These are phyloP conservation scores for Siphlonurus alternatus DNA, from an alignment of 2,888 invertebrate genomes.

Conservation along the genomic window DNA sequence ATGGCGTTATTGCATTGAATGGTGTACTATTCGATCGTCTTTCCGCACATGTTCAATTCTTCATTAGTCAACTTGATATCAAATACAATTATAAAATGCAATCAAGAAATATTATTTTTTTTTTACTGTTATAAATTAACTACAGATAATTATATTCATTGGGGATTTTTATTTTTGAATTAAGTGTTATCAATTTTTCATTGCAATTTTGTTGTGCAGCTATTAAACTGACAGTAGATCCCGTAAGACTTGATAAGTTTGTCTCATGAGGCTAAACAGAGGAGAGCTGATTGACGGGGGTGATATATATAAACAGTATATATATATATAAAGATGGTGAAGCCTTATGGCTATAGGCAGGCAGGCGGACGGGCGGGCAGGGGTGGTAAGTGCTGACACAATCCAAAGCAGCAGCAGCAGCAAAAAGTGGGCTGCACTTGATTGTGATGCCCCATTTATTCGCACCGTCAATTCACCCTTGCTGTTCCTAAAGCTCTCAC, in stretches of 20 bases:
- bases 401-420: not conserved
- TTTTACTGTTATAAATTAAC: too few relatives aligned
- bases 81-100: not conserved
- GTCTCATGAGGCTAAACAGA: not conserved
- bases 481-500: not conserved
- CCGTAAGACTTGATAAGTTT: not conserved
- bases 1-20: too few relatives aligned
- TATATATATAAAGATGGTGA: not conserved
- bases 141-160: not conserved
- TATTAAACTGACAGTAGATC: not conserved
- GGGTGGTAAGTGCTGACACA: not conserved
- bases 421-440: not conserved
- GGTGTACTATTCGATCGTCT: too few relatives aligned
- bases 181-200: not conserved
- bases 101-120: too few relatives aligned
- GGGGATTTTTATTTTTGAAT: not conserved
- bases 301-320: not conserved
- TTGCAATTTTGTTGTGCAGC: not conserved
- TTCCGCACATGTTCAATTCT: too few relatives aligned
- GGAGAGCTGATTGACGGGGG: not conserved
- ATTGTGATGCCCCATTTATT: not conserved
- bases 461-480: not conserved
- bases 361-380: not conserved
- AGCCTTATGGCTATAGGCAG: not conserved
- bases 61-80: not conserved